Conservation (phyloP, 2,113 vertebrate genomes). For the Semicossyphus pulcher region DNA sequence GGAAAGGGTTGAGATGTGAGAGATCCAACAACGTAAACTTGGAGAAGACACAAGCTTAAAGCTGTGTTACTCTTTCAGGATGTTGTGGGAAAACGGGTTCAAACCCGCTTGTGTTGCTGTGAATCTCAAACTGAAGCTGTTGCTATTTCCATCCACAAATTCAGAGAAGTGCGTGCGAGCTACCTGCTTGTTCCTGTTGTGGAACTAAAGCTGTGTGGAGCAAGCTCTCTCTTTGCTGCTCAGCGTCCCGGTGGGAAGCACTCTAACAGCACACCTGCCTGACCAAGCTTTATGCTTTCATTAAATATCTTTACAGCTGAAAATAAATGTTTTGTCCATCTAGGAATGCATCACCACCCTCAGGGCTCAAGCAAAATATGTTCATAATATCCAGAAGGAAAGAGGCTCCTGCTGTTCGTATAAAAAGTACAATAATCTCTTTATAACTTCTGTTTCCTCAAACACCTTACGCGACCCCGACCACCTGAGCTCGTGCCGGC, state of each 20-base stretch:
- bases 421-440: slow-evolving; percentile 16
- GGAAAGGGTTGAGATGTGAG: too few species aligned
- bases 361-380: slow-evolving; percentile 3
- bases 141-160: neutral
- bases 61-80: neutral
- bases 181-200: neutral
- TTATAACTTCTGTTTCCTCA: slow-evolving; percentile 39
- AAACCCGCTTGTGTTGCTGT: neutral
- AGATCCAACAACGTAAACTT: too few species aligned
- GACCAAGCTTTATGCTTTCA: slow-evolving; percentile 14
- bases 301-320: slow-evolving; percentile 17
- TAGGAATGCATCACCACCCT: neutral
- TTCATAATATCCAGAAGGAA: slow-evolving; percentile 4
- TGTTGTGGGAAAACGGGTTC: neutral
- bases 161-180: neutral
- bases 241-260: slow-evolving; percentile 17
- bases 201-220: slow-evolving; percentile 13
- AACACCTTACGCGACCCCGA: slow-evolving; percentile 36
- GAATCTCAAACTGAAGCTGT: neutral
- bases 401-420: slow-evolving; percentile 4
- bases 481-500: slow-evolving; percentile 14
- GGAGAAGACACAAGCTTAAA: neutral
- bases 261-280: slow-evolving; percentile 23
- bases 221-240: slow-evolving; percentile 7
- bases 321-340: slow-evolving; percentile 8